phyloP scores from a whole-genome alignment of 2,888 invertebrate genomes.

The Megalurothrips usitatus region DNA sequence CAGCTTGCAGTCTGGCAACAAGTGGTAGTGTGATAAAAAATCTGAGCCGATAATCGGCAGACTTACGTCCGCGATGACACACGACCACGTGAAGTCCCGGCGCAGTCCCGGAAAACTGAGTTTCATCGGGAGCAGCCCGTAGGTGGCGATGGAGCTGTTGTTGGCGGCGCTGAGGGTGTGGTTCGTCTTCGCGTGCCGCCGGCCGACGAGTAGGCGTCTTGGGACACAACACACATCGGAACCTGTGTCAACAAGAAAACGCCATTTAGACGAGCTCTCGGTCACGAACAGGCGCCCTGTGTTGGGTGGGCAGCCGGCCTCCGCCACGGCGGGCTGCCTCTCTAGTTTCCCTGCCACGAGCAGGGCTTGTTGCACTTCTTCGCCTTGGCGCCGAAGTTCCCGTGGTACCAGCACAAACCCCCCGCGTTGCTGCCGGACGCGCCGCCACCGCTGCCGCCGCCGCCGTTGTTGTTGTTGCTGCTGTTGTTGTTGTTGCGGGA shows the following conservation, averaged over 20 bases:
- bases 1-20: slow-evolving; percentile 33
- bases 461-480: no score
- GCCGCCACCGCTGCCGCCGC: no score
- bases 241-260: no score
- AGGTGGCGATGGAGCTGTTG: neutral
- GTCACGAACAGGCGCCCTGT: neutral
- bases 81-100: slow-evolving; percentile 30
- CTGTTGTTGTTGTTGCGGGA: no score
- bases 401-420: slow-evolving; percentile 25
- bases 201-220: neutral
- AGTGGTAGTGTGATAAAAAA: slow-evolving; percentile 32
- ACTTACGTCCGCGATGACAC: slow-evolving; percentile 32
- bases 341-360: neutral
- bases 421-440: no score
- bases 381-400: slow-evolving; percentile 27
- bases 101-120: slow-evolving; percentile 29
- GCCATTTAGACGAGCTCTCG: no score
- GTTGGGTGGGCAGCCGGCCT: neutral
- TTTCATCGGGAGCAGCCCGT: neutral
- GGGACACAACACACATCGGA: neutral
- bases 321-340: neutral
- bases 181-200: neutral
- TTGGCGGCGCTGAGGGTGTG: no score
- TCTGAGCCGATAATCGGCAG: slow-evolving; percentile 32
- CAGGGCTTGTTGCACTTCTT: slow-evolving; percentile 27